Base-by-base conservation (phyloP, 2,888 invertebrate genomes). In the Drosophila koepferae region DNA sequence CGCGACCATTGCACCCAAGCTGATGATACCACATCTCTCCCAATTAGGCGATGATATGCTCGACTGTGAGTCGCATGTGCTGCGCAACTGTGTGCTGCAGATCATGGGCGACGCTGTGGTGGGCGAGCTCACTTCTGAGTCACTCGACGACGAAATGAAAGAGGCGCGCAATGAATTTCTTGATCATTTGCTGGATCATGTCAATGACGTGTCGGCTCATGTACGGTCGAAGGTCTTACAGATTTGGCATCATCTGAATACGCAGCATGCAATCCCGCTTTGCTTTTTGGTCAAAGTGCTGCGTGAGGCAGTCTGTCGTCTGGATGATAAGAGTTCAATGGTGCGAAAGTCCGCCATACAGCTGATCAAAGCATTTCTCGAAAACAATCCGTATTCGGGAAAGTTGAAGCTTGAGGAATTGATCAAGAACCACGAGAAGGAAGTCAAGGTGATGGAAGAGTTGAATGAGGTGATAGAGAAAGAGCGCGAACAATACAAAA, bases 141-240 rank as follows among this genome's bases (percentile, higher is more conserved):
- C 96, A 2, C 93, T 97, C 36, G 93, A 95, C 23, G 95, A 96
- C 40, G 95, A 95, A 70, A 94, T 95, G 81, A 95, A 95, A 77
- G 93, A 94, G 51, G 94, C 95, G 53, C 94, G 98, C 3, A 97
- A 98, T 91, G 96, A 96, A 82, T 96, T 98, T 87, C 94, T 99
- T 5, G 96, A 96, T 63, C 95, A 95, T 90, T 93, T 99, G 18
- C 94, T 96, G 86, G 96, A 97, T 46, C 98, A 99, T 91, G 95
- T 98, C 62, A 95, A 96, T 77, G 99, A 99, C 91, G 92, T 95
- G 4, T 96, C 98, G 55, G 97, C 98, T 0, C 96, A 96, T 90
- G 98, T 98, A 0, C 94, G 99, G 31, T 96, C 97, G 31, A 97
- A 97, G 94, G 96, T 96, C 67, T 80, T 99, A 43, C 96, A 98